Evolutionary conservation across 2,113 vertebrate species (phyloP).

Genomic region (Phyllopteryx taeniolatus): DNA sequence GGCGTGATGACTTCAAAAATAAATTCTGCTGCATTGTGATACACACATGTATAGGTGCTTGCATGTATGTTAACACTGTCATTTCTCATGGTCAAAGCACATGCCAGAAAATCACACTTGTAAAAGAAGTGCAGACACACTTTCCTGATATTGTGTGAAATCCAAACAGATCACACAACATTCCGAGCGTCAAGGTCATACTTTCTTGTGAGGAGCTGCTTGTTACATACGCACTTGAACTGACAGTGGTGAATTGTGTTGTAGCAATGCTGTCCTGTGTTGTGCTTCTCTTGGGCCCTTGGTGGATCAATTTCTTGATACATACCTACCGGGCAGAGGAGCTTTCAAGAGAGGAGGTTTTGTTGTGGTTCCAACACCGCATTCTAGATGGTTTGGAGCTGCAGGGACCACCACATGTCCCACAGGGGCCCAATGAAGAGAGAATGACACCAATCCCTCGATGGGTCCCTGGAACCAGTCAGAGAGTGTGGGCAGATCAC

Average conservation of each 20-base stretch:
- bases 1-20: not conserved
- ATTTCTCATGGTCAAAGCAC: not conserved
- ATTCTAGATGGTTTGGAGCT: conserved; percentile 65
- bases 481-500: conserved; percentile 27
- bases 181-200: not conserved
- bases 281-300: conserved; percentile 34
- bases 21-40: too few species aligned
- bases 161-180: not conserved
- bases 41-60: too few species aligned
- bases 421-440: conserved; percentile 1
- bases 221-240: not conserved
- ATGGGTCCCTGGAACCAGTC: conserved; percentile 39
- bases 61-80: too few species aligned
- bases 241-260: not conserved
- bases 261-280: conserved; percentile 24
- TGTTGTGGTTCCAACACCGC: conserved; percentile 59
- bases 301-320: conserved; percentile 31
- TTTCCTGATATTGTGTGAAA: not conserved
- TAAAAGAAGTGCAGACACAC: too few species aligned
- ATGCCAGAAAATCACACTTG: not conserved
- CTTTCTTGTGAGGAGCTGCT: not conserved
- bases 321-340: conserved; percentile 41
- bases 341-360: conserved; percentile 38
- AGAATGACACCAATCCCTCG: conserved; percentile 41
- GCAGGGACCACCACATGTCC: conserved; percentile 36